These are phyloP conservation scores for Altica lythri DNA, from an alignment of 2,888 invertebrate genomes.

Conservation along the genomic window DNA sequence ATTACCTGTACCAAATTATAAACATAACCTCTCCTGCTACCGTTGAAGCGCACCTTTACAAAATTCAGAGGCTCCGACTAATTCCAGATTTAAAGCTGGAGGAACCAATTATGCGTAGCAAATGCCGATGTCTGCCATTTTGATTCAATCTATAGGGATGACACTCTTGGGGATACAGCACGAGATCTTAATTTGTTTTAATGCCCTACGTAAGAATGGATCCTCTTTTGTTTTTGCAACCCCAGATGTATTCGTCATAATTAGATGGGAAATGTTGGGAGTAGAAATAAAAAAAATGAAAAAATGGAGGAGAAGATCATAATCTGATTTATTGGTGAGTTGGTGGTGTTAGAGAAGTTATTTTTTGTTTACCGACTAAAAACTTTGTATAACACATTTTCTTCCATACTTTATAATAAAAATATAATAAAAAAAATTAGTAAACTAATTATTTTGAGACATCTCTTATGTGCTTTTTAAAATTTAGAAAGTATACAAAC, in stretches of 20 bases:
- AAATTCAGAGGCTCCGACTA: conserved; percentile 42
- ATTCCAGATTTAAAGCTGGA: conserved; percentile 49
- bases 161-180: conserved; percentile 60
- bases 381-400: too few species aligned
- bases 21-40: conserved; percentile 45
- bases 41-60: conserved; percentile 39
- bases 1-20: conserved; percentile 31
- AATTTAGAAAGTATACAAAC: too few species aligned
- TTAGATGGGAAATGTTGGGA: conserved; percentile 29
- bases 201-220: conserved; percentile 42
- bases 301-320: background rate
- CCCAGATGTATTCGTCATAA: conserved; percentile 38
- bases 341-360: too few species aligned
- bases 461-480: too few species aligned
- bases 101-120: conserved; percentile 56
- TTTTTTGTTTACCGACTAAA: background rate
- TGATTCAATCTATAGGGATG: conserved; percentile 66
- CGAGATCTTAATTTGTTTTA: conserved; percentile 56
- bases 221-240: conserved; percentile 31
- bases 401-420: too few species aligned
- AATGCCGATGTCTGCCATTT: conserved; percentile 55
- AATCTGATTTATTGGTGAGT: background rate
- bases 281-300: conserved; percentile 14
- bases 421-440: too few species aligned
- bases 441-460: too few species aligned